Evolutionary conservation across 2,888 invertebrate genomes (phyloP).

Genomic region (Lycocerus yunnanus): DNA sequence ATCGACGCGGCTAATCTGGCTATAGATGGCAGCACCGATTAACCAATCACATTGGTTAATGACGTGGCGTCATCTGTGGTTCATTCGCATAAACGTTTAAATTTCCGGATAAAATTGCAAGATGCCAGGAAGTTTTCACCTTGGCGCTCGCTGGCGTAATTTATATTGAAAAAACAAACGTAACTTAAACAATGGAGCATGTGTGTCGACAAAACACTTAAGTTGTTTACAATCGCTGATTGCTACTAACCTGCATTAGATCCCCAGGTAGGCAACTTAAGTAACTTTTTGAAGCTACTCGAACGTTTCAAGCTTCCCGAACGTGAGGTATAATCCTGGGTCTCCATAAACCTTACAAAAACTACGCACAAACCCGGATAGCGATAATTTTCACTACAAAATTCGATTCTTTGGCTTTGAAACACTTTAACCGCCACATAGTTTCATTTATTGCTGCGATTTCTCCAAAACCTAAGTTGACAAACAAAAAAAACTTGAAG

Average conservation of each 20-base stretch:
- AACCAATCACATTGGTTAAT: too few species aligned
- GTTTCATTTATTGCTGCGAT: neutral
- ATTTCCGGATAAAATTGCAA: too few species aligned
- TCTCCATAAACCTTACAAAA: conserved; percentile 43
- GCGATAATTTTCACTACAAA: neutral
- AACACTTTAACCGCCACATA: neutral
- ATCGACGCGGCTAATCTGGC: too few species aligned
- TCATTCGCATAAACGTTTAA: too few species aligned
- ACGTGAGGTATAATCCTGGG: conserved; percentile 48
- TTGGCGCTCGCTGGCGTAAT: neutral
- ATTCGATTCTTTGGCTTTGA: neutral
- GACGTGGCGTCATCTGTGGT: too few species aligned
- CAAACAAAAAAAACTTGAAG: neutral
- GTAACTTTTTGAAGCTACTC: conserved; percentile 61
- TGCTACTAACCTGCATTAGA: conserved; percentile 37
- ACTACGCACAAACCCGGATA: neutral
- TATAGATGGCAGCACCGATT: too few species aligned
- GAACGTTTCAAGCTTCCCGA: conserved; percentile 59
- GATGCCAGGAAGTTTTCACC: neutral
- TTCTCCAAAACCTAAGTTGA: neutral
- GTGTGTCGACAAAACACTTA: neutral
- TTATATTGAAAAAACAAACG: neutral
- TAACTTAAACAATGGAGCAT: neutral
- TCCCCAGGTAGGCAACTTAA: conserved; percentile 59
- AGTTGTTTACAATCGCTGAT: conserved; percentile 2